phyloP scores from a whole-genome alignment of 2,113 vertebrate species.

The Cyanoderma ruficeps region DNA sequence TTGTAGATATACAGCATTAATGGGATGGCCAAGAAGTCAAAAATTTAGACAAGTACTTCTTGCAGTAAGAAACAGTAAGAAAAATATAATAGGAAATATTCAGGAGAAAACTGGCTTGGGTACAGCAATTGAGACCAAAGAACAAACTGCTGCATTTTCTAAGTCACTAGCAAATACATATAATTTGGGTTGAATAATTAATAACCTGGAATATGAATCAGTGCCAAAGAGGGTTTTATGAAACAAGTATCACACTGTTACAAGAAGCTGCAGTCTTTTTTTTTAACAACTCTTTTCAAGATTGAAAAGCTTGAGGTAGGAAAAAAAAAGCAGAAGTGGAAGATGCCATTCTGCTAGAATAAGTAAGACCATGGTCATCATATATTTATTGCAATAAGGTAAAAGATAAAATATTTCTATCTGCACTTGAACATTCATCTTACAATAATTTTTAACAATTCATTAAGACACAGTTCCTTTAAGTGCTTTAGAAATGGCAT shows the following conservation, averaged over 20 bases:
- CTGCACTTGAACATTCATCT: neutral
- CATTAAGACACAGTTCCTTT: neutral
- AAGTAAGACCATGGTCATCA: neutral
- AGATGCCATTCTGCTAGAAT: neutral
- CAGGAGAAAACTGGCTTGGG: neutral
- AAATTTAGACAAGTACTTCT: neutral
- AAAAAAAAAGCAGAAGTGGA: neutral
- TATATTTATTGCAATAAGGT: neutral
- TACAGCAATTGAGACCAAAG: neutral
- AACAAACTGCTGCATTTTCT: neutral
- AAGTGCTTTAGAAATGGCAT: neutral
- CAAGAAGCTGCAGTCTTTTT: neutral
- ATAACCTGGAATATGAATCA: neutral
- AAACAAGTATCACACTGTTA: neutral
- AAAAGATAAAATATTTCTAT: neutral
- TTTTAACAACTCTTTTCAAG: neutral
- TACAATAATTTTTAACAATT: neutral
- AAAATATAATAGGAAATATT: neutral
- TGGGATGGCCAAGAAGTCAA: neutral
- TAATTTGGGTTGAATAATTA: neutral
- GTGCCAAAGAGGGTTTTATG: neutral
- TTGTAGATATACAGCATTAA: neutral
- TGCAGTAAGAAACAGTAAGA: neutral
- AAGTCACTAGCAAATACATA: neutral
- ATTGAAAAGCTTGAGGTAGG: neutral